phyloP scores from a whole-genome alignment of 2,797 vertebrate species.

The Enteromius radiatus region DNA sequence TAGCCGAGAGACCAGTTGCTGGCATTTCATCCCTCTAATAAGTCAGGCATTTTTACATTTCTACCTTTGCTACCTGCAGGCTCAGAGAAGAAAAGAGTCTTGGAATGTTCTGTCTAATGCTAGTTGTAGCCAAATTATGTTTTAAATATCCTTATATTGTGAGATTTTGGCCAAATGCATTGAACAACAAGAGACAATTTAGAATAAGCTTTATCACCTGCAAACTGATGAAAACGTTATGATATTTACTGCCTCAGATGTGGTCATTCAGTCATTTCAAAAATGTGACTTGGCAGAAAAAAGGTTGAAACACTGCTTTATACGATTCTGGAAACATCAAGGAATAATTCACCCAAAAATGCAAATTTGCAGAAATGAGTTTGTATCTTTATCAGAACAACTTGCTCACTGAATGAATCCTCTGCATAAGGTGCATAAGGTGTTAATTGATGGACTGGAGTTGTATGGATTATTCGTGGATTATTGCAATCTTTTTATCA shows the following conservation, averaged over 20 bases:
- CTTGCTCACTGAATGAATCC: not conserved
- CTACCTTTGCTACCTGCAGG: conserved; percentile 30
- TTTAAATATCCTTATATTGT: too few relatives aligned
- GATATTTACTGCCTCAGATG: too few relatives aligned
- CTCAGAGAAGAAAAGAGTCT: not conserved
- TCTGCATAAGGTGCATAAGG: not conserved
- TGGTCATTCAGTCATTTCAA: too few relatives aligned
- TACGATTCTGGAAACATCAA: not conserved
- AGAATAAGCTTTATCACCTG: too few relatives aligned
- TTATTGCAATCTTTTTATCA: not conserved
- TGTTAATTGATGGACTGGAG: not conserved
- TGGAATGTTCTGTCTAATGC: too few relatives aligned
- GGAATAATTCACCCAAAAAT: not conserved
- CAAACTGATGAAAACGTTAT: too few relatives aligned
- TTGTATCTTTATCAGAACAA: not conserved
- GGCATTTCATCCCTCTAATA: conserved; percentile 23
- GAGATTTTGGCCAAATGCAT: too few relatives aligned
- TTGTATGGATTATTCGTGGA: not conserved
- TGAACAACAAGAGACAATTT: too few relatives aligned
- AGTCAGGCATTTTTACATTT: conserved; percentile 32
- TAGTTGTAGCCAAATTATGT: too few relatives aligned
- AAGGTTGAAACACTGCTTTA: not conserved
- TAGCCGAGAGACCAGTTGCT: conserved; percentile 43
- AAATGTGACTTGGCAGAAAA: too few relatives aligned
- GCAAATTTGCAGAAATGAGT: not conserved